Conservation (phyloP, 2,797 vertebrate species). For the Gastrophryne carolinensis region DNA sequence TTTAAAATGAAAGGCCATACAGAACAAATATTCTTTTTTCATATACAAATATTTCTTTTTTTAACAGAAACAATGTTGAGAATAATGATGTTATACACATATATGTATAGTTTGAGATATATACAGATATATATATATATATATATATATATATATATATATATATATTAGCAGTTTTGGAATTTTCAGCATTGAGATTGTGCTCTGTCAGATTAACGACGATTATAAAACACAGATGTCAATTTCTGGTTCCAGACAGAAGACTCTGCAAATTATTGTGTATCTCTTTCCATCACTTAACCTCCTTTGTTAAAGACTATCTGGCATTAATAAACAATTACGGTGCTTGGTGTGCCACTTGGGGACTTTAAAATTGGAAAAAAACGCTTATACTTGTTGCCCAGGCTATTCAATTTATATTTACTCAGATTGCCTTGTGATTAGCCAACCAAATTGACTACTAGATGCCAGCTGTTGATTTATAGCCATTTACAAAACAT, state of each 20-base stretch:
- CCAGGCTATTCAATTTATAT: too few species aligned
- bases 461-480: too few species aligned
- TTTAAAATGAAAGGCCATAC: conserved; percentile 64
- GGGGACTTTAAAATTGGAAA: background rate
- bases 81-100: conserved; percentile 1
- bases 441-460: too few species aligned
- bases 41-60: conserved; percentile 51
- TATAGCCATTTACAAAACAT: too few species aligned
- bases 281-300: conserved; percentile 12
- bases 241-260: conserved; percentile 10
- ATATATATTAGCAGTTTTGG: background rate
- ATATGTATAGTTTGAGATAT: too few species aligned
- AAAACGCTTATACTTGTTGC: too few species aligned
- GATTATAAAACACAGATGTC: conserved; percentile 26
- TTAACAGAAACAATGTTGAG: conserved; percentile 58
- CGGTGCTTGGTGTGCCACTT: background rate
- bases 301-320: background rate
- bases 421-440: too few species aligned
- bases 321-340: conserved; percentile 11
- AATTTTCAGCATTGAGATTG: conserved; percentile 4
- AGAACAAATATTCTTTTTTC: conserved; percentile 59
- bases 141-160: background rate
- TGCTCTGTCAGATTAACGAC: conserved; percentile 8
- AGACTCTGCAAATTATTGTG: conserved; percentile 20
- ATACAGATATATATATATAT: background rate